Evolutionary conservation across 2,888 invertebrate genomes (phyloP), one percentile per base, ranked within the genome.

Genomic region (Bombyx huttoni): DNA sequence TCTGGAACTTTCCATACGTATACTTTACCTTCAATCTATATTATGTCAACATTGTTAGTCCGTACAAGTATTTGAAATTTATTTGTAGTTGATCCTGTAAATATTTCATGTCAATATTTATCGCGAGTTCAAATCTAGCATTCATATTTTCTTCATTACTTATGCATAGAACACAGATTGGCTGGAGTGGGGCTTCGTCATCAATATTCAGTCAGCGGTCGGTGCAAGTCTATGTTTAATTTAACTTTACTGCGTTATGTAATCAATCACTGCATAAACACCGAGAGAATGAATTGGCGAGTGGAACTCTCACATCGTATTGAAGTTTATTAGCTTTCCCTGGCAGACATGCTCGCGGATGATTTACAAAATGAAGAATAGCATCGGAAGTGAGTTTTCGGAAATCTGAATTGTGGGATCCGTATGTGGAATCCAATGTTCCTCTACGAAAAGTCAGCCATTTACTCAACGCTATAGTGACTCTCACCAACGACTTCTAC

Each of bases 111-210:
- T 74, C 74, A 77, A 81, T 81, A 81, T 81, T 82, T 81, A 80
- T 78, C 71, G 71, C 71, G 66, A 70, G 72, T 76, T 77, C 68
- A 68, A 74, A 75, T 78, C 75, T 75, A 74, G 74, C 67, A 69
- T 72, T 70, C 76, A 78, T 80, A 82, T 84, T 82, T 82, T 82
- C 76, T 77, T 74, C 76, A 85, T 85, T 84, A 87, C 77, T 84
- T 84, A 84, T 84, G 86, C 84, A 85, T 86, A 79, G 84, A 81
- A 77, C 77, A 82, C 73, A 86, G 84, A 87, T 86, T 86, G 85
- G 80, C 74, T 75, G 68, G 70, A 72, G 73, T 70, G 71, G 67
- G 69, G 73, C 75, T 66, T 68, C 60, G 74, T 69, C 81, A 85
- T 85, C 82, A 86, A 85, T 83, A 85, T 85, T 81, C 83, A 78